A percentile compares a stretch with the other conserved stretches of the same genome.
phyloP scores from a whole-genome alignment of 1,140 invertebrate genomes.

The Physella acuta region DNA sequence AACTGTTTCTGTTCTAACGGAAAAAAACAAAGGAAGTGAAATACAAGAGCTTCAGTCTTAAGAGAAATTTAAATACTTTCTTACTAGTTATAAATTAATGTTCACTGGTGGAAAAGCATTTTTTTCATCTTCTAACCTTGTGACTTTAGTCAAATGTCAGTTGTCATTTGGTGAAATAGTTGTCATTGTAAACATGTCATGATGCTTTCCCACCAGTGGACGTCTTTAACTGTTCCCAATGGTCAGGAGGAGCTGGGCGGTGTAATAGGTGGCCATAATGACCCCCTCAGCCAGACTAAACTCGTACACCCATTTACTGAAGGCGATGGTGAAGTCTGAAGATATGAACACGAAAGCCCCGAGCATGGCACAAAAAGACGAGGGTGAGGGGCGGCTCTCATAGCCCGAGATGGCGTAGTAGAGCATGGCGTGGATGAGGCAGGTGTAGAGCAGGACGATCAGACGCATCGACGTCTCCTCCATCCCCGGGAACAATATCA shows the following conservation, averaged over 20 bases:
- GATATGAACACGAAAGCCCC: conserved; percentile 6
- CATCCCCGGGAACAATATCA: neutral
- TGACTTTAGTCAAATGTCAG: neutral
- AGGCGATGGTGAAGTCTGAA: conserved; percentile 15
- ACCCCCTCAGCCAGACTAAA: neutral
- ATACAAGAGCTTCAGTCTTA: too few species aligned
- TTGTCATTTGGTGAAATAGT: neutral
- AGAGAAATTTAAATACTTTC: neutral
- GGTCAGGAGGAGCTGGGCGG: conserved; percentile 16
- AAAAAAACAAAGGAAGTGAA: too few species aligned
- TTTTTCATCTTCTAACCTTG: neutral
- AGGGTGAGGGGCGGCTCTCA: neutral
- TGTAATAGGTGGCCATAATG: conserved; percentile 19
- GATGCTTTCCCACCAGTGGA: too few species aligned
- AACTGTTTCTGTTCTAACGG: too few species aligned
- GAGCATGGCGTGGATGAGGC: conserved; percentile 11
- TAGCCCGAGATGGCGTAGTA: conserved; percentile 11
- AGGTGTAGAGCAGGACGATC: neutral
- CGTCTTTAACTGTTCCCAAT: conserved; percentile 4
- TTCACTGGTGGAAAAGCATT: neutral
- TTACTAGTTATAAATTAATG: neutral
- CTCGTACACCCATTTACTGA: neutral
- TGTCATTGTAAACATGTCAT: too few species aligned
- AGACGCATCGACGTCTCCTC: neutral
- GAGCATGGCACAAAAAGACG: neutral